These are phyloP conservation scores for Strigamia maritima DNA, from an alignment of 2,888 invertebrate species.

Conservation along the genomic window DNA sequence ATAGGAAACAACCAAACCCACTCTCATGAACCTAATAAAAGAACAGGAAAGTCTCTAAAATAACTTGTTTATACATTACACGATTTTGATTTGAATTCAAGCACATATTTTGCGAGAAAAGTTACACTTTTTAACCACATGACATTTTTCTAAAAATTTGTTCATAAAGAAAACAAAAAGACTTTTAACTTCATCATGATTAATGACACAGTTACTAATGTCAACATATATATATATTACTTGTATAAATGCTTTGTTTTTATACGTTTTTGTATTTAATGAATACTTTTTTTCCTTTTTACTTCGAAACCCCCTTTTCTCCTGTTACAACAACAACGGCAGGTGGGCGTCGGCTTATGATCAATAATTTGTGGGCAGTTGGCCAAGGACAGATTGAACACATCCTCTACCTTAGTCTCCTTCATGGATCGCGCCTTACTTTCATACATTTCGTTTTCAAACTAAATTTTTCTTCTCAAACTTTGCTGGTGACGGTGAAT, in stretches of 20 bases:
- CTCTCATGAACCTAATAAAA: background rate
- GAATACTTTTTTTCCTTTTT: background rate
- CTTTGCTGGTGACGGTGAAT: background rate
- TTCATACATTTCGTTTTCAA: conserved; percentile 8
- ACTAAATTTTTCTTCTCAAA: background rate
- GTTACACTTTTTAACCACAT: background rate
- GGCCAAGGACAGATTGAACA: conserved; percentile 32
- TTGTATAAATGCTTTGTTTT: background rate
- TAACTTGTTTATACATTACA: background rate
- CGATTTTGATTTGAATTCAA: background rate
- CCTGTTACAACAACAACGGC: conserved; percentile 6
- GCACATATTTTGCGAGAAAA: background rate
- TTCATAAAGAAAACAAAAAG: background rate
- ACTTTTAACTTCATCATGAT: background rate
- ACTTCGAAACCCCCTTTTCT: background rate
- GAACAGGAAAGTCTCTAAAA: background rate
- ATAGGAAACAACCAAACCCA: conserved; percentile 5
- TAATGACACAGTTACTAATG: background rate
- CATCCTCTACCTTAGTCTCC: conserved; percentile 22
- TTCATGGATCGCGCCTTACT: conserved; percentile 29
- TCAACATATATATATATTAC: background rate
- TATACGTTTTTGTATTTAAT: background rate
- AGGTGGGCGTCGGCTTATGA: conserved; percentile 31
- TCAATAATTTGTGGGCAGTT: conserved; percentile 34
- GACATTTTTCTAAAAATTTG: background rate